phyloP scores from a whole-genome alignment of 1,140 invertebrate genomes.

The Diprion similis region DNA sequence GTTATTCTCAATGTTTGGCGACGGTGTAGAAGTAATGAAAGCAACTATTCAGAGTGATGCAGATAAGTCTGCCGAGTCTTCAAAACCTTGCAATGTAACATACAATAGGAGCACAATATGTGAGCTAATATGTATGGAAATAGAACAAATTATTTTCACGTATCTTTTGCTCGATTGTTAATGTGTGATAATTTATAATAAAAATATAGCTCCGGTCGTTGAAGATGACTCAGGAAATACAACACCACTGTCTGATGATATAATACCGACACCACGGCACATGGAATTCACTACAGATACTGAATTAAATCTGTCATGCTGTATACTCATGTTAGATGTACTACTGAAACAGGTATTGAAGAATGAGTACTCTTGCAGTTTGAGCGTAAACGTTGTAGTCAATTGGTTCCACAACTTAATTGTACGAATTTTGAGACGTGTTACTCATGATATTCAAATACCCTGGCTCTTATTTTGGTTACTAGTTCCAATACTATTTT shows the following conservation, averaged over 20 bases:
- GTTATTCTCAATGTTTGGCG: conserved; percentile 87
- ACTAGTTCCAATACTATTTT: conserved; percentile 18
- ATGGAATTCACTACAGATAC: conserved; percentile 69
- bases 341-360: conserved; percentile 85
- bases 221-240: conserved; percentile 75
- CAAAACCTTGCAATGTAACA: conserved; percentile 46
- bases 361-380: conserved; percentile 13
- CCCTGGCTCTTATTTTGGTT: background rate
- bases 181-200: conserved; percentile 10
- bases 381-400: background rate
- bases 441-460: too few relatives aligned
- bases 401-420: too few relatives aligned
- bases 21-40: conserved; percentile 77
- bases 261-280: conserved; percentile 66
- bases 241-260: conserved; percentile 75
- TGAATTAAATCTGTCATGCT: conserved; percentile 87
- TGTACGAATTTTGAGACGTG: background rate
- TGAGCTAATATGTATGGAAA: conserved; percentile 48
- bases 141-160: too few relatives aligned
- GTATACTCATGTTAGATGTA: conserved; percentile 96
- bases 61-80: conserved; percentile 58
- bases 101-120: conserved; percentile 62
- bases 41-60: conserved; percentile 57
- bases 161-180: background rate
- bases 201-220: conserved; percentile 64